Percentiles rank a stretch among this genome's conserved stretches.
phyloP scores from a whole-genome alignment of 2,797 vertebrate species.

The Phylloscopus collybita region DNA sequence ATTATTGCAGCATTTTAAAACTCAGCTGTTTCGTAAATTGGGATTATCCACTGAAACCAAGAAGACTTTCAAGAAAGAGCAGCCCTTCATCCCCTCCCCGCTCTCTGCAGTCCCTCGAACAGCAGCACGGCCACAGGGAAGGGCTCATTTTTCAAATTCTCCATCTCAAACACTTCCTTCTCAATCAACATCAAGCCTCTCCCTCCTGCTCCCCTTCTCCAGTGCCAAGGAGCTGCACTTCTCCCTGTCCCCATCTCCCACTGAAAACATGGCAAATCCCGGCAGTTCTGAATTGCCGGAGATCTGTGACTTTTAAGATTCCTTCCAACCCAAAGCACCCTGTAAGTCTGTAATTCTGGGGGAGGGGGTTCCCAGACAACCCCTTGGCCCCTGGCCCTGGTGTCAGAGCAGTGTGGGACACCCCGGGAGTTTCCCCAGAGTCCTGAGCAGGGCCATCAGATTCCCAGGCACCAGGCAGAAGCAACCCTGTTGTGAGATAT shows the following conservation, averaged over 20 bases:
- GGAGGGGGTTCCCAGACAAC: accelerated
- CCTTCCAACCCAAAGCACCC: neutral
- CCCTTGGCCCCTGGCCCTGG: neutral
- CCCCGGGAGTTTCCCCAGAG: accelerated
- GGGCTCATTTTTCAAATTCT: neutral
- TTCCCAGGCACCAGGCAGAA: neutral
- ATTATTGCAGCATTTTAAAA: slow-evolving; percentile 36
- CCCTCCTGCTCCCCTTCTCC: neutral
- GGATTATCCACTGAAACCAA: slow-evolving; percentile 31
- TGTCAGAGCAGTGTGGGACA: neutral
- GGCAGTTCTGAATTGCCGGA: neutral
- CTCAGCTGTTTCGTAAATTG: slow-evolving; percentile 41
- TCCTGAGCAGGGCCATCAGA: neutral
- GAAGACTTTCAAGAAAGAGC: neutral
- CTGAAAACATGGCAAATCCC: neutral
- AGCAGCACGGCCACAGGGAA: neutral
- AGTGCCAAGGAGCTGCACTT: neutral
- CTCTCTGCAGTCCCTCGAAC: neutral
- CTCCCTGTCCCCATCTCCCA: neutral
- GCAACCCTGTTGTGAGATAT: neutral
- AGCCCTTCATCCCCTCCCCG: neutral
- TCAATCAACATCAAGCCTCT: slow-evolving; percentile 38
- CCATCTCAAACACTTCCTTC: slow-evolving; percentile 3
- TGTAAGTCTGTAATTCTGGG: neutral
- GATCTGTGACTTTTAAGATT: neutral